Base-by-base conservation (phyloP, 2,113 vertebrate genomes). In the Oncorhynchus kisutch region DNA sequence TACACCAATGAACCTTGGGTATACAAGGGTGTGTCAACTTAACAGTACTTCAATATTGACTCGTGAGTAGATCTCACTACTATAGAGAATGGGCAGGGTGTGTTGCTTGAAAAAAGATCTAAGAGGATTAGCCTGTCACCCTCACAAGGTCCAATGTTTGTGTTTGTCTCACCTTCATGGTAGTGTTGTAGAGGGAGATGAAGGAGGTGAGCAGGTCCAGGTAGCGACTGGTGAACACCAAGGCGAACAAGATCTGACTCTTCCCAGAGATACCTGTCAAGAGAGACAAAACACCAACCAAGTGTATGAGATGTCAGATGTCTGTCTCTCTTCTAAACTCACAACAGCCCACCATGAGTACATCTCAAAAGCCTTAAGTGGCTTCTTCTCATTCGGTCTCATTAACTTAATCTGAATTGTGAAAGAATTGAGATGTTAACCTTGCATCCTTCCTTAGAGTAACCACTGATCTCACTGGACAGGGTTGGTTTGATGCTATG, bases 191-290 rank as follows among this genome's bases (percentile, higher is more conserved):
- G 78, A 99, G 90, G 64, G 98, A 99, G 91, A 99, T 99, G 92
- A 97, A 99, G 59, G 97, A 94, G 68, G 96, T 99, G 88, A 99
- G 96, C 86, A 99, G 94, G 90, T 99, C 98, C 95, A 99, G 92
- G 91, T 99, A 99, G 76, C 98, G 96, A 68, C 97, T 99, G 77
- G 97, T 98, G 92, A 99, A 99, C 84, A 99, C 96, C 93, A 99
- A 85, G 84, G 96, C 97, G 92, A 99, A 99, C 74, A 99, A 95
- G 87, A 99, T 91, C 93, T 99, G 98, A 89, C 98, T 99, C 93
- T 99, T 99, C 71, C 97, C 98, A 82, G 98, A 99, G 90, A 99
- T 99, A 89, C 98, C 98, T 99, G 76, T 78, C 90, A 80, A 80
- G 51, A 65, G 89, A 54, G 51, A 81, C 22, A 81, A 67, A 81